Evolutionary conservation across 2,888 invertebrate species (phyloP), one percentile per base, ranked within the genome.

Genomic region (Standfussiana lucernea): DNA sequence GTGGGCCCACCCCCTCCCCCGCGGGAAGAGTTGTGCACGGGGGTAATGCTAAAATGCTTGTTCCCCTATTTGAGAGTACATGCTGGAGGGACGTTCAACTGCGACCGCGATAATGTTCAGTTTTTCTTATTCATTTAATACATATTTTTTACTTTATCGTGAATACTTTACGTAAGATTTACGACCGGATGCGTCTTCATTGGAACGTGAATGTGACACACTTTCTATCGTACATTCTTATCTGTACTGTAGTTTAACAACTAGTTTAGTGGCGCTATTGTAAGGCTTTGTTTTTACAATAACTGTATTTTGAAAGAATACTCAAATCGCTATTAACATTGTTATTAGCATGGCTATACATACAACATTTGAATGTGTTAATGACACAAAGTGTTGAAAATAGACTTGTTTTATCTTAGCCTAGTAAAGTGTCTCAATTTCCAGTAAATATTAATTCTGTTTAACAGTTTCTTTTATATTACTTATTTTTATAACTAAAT

Each of bases 41-140:
- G 96, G 96, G 96, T 96, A 96, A 96, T 96, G 96, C 96, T 96
- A 96, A 96, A 96, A 96, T 96, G 96, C 96, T 96, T 96, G 96
- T 96, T 96, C 96, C 96, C 96, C 96, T 96, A 96, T 96, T 96
- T 96, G 96, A 96, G 96, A 96, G 96, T 96, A 96, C 96, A 96
- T 96, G 96, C 96, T 95, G 94, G 92, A 91, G 95, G 96, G 96
- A 93, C 91, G 95, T 92, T 92, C 95, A 94, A 94, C 89, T 89
- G 86, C 87, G 82, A 86, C 91, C 90, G 76, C 87, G 88, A 87
- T 84, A 89, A 88, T 93, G 89, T 85, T 88, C 83, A 88, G 88
- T 91, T 93, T 93, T 93, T 91, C 89, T 91, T 89, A 89, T 87
- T 87, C 81, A 91, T 88, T 86, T 92, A 91, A 82, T 91, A 77